Base-by-base conservation (phyloP, 2,797 vertebrate genomes). In the Scleropages formosus region DNA sequence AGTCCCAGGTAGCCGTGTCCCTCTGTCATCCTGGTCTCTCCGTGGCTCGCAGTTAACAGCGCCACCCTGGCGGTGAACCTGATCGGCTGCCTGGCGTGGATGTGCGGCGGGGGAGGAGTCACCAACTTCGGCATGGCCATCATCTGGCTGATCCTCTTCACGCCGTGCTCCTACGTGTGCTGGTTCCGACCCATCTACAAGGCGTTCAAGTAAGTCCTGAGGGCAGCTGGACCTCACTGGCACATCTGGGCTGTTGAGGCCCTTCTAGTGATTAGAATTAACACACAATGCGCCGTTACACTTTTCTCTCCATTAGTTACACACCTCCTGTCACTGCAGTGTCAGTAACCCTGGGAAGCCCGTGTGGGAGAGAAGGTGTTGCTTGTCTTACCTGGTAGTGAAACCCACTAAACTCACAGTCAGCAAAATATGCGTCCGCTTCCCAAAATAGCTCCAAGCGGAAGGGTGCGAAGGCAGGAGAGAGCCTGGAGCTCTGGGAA, bases 61-160 rank as follows among this genome's bases (percentile, higher is more conserved):
- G 31, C 31, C 13, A 31, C 18, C 61, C 91, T 99, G 83, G 94
- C 89, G 3, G 95, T 98, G 87, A 99, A 99, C 91, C 94, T 99
- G 80, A 84, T 98, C 75, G 96, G 94, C 89, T 99, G 96, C 89
- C 94, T 99, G 83, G 96, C 92, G 13, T 99, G 98, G 98, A 95
- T 98, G 94, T 96, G 98, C 83, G 96, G 94, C 79, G 98, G 98
- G 74, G 98, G 97, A 15, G 95, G 95, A 81, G 96, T 96, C 72
- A 94, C 95, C 82, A 98, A 99, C 92, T 98, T 99, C 86, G 97
- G 97, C 84, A 91, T 99, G 90, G 93, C 98, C 81, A 94, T 99
- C 91, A 94, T 99, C 85, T 99, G 98, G 97, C 92, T 98, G 75
- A 88, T 98, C 86, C 95, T 99, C 92, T 99, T 99, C 91, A 98